Evolutionary conservation across 2,888 invertebrate species (phyloP), one percentile per base, ranked within the genome.

Genomic region (Drosophila anomelani): DNA sequence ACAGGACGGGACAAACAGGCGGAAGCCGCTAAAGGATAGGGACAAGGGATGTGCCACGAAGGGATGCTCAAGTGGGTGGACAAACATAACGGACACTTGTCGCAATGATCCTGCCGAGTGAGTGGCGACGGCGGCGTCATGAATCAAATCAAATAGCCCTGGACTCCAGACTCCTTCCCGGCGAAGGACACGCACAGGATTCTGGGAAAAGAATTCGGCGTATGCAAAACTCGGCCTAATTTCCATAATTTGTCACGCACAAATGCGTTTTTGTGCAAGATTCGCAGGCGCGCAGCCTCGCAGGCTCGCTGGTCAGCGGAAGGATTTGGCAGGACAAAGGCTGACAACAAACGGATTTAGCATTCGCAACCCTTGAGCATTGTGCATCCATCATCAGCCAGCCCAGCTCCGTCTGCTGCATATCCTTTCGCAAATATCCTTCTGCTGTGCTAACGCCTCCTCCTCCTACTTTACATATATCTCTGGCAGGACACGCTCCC

Each of bases 171-270:
- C 26, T 32, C 47, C 47, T 32, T 5, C 17, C 17, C 1, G 13
- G 17, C 32, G 46, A 51, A 51, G 49, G 49, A 32, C 49, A 51
- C 13, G 34, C 17, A 2, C 85, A 43, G 12, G 8, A 5, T 36
- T 66, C 56, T 54, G 39, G 36, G 49, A 64, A 47, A 26, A 12
- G 12, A 15, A 7, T 12, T n/a, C 47, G 10, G 17, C 47, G 47
- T n/a, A 47, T 47, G 47, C 47, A 13, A 32, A 62, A 62, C 69
- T 55, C 64, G 75, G 41, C 75, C 88, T 78, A 86, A 88, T 88
- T 88, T 86, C 68, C 77, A 77, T 86, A 89, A 87, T 87, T 87
- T 86, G 87, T 87, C 87, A 87, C 88, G 86, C 86, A 86, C 80
- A 77, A 81, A 86, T 34, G 20, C 58, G 76, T 74, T 77, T 62